phyloP scores from a whole-genome alignment of 1,140 invertebrate species.

The Cyphomyrmex costatus region DNA sequence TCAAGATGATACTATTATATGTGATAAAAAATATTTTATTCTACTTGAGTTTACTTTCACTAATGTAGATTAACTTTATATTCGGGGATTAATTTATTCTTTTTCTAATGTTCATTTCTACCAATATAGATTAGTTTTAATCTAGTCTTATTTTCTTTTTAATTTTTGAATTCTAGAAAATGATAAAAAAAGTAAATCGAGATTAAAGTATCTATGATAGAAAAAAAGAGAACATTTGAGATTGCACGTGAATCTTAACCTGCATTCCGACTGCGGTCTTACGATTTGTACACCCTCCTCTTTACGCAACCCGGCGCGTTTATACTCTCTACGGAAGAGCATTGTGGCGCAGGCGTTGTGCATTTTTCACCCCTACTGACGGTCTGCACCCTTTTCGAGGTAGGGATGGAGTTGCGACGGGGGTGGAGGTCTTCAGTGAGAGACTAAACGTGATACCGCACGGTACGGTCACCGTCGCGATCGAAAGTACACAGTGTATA shows the following conservation, averaged over 20 bases:
- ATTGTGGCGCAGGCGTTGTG: constrained; percentile 72
- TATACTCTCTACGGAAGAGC: neutral
- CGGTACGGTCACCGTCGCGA: constrained; percentile 19
- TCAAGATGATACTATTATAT: neutral
- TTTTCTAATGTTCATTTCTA: too few relatives aligned
- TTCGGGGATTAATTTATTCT: too few relatives aligned
- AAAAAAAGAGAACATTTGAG: too few relatives aligned
- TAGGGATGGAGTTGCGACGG: constrained; percentile 18
- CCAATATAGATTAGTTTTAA: too few relatives aligned
- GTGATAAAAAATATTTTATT: constrained; percentile 11
- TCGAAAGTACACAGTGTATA: constrained; percentile 33
- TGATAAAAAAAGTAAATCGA: too few relatives aligned
- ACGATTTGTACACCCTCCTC: constrained; percentile 1
- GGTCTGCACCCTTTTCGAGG: neutral
- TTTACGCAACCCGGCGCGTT: neutral
- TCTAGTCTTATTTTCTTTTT: too few relatives aligned
- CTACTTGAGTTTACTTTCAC: neutral
- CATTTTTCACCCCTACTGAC: constrained; percentile 47
- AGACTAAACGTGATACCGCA: constrained; percentile 75
- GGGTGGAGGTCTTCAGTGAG: constrained; percentile 76
- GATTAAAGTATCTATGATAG: too few relatives aligned
- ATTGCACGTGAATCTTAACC: neutral
- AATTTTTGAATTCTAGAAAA: too few relatives aligned
- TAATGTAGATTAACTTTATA: too few relatives aligned
- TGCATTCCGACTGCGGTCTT: neutral